These are phyloP conservation scores for Glyptemys insculpta DNA, from an alignment of 2,797 vertebrate species.

Conservation along the genomic window DNA sequence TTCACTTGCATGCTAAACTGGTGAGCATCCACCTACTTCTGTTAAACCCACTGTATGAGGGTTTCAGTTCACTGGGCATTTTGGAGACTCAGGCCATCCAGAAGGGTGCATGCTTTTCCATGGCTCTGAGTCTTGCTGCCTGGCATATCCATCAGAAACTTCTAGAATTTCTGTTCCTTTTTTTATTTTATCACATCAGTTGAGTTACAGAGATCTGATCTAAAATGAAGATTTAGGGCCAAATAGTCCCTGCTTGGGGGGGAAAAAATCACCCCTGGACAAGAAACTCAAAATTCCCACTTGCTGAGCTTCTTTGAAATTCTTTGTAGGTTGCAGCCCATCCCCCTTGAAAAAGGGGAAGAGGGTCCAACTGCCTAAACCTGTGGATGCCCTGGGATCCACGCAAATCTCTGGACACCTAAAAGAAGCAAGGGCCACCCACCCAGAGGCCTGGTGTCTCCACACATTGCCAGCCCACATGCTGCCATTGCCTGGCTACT, in stretches of 20 bases:
- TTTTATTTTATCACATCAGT: not conserved
- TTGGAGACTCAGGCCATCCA: slow-evolving; percentile 29
- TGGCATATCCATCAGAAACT: not conserved
- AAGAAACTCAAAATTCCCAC: not conserved
- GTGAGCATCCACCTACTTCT: slow-evolving; percentile 47
- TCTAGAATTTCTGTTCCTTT: not conserved
- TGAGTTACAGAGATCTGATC: not conserved
- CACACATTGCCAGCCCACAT: not conserved
- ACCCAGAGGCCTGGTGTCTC: not conserved
- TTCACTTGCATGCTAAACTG: slow-evolving; percentile 60
- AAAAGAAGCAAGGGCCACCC: not conserved
- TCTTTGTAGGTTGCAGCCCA: not conserved
- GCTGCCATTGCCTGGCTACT: not conserved
- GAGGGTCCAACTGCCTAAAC: not conserved
- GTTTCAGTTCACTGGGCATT: slow-evolving; percentile 38
- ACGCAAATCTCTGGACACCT: fast-evolving
- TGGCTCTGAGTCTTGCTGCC: not conserved
- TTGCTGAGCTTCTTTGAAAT: fast-evolving
- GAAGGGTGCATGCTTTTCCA: slow-evolving; percentile 32
- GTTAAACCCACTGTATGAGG: slow-evolving; percentile 13
- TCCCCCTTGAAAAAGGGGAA: not conserved
- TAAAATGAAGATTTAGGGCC: not conserved
- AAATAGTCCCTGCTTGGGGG: not conserved
- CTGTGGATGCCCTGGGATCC: not conserved
- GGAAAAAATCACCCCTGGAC: fast-evolving